A percentile compares a stretch with the other conserved stretches of the same genome.
These are phyloP conservation scores for Ptilonorhynchus violaceus DNA, from an alignment of 2,113 vertebrate genomes.

Conservation along the genomic window DNA sequence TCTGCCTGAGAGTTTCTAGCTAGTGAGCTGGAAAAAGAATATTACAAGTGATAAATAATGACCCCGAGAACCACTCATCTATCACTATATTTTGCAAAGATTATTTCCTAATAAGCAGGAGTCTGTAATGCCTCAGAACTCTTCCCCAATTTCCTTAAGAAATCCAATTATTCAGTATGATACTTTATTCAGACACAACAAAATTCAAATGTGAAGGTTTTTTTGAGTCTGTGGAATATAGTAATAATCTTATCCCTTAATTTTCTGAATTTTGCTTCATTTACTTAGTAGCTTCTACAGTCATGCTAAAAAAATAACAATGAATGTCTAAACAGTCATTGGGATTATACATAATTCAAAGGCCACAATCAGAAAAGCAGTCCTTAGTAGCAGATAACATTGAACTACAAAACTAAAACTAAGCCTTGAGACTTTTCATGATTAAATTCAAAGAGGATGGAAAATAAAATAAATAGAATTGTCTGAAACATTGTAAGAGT, in stretches of 20 bases:
- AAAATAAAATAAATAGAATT: neutral
- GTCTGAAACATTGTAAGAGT: neutral
- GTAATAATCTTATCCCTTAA: neutral
- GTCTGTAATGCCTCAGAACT: neutral
- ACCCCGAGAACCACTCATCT: neutral
- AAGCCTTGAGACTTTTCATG: neutral
- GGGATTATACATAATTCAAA: neutral
- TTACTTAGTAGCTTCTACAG: neutral
- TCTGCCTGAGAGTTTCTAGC: neutral
- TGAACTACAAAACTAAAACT: neutral
- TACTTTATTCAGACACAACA: neutral
- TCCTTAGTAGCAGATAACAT: neutral
- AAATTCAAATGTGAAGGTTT: neutral
- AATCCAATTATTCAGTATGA: neutral
- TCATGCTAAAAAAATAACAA: neutral
- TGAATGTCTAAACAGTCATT: neutral
- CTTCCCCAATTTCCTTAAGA: neutral
- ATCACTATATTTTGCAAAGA: neutral
- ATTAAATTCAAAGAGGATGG: neutral
- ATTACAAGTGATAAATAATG: neutral
- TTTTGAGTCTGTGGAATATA: neutral
- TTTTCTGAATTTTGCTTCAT: neutral
- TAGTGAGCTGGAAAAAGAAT: neutral
- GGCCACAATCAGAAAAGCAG: neutral
- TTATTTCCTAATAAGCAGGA: constrained; percentile 7